Base-by-base conservation (phyloP, 2,888 invertebrate species). In the Sarcophaga subvicina region DNA sequence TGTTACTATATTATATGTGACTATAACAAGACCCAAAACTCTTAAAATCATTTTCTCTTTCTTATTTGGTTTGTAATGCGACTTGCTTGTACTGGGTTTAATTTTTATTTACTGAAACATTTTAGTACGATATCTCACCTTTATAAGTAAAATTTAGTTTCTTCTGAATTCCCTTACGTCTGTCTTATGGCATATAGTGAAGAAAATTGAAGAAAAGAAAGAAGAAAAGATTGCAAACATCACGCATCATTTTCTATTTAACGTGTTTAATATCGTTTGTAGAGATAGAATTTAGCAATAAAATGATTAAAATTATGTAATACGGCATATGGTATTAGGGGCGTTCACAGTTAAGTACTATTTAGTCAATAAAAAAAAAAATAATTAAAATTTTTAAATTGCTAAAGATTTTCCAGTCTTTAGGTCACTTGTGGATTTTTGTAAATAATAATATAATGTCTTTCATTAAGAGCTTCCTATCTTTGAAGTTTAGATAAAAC, bases 91-190 rank as follows among this genome's bases (percentile, higher is more conserved):
- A 20, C 17, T 20, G 75, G 72, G 75, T 54, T 66, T n/a, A 87
- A 63, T 84, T 79, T 70, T 25, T 66, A 60, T 66, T 80, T 75
- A 84, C 69, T 84, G 60, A 84, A 84, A 84, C 66, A 66, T 75
- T 70, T 75, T 75, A 78, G 66, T 66, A 17, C 60, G 64, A 64
- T 81, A 59, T 69, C 60, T 81, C 54, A 84, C 75, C 73, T 80
- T 87, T 87, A 84, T 87, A 87, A 81, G 84, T 87, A 75, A 62
- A 54, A 75, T 76, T 69, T 79, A 69, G 37, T 47, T 75, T 47
- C 22, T 22, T 22, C 25, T 37, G 17, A 63, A 71, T 64, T 80
- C 11, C 66, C 60, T 22, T 17, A 45, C 2, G 8, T 62, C 22
- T 20, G 8, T 62, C 22, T 20, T 37, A 27, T 70, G n/a, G n/a